Base-by-base conservation (phyloP, 2,113 vertebrate genomes). In the Hippocampus zosterae region DNA sequence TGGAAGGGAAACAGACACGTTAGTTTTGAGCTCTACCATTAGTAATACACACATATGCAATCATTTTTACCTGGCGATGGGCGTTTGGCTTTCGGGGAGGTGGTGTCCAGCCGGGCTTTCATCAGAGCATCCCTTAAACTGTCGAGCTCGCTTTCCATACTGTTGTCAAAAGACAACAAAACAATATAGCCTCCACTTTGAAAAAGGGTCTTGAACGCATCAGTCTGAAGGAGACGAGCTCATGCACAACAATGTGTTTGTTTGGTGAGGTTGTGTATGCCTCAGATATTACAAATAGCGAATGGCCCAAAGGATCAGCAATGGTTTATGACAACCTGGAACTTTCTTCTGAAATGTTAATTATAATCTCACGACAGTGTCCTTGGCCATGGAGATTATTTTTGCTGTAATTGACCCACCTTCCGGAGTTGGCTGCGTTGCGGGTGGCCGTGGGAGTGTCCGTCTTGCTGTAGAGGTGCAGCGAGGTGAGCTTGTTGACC, bases 91-190 rank as follows among this genome's bases (percentile, higher is more conserved):
- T 93, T 93, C 44, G 88, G 69, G 2, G 90, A 55, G 0, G 89
- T 73, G 0, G 88, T 83, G 42, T 96, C 95, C 76, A 99, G 85
- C 56, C 90, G 93, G 18, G 94, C 92, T 90, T 98, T 96, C 74
- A 95, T 79, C 72, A 98, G 85, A 2, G 93, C 90, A 0, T 90
- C 92, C 67, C 92, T 93, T 63, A 99, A 90, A 80, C 88, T 93
- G 85, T 98, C 95, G 16, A 99, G 88, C 72, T 98, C 95, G 33
- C 83, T 93, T 86, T 98, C 95, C 85, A 96, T 90, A 84, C 96
- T 98, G 70, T 50, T 2, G 62, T 21, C 13, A n/a, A 80, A 73
- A 71, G 16, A 57, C 2, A 59, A 59, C 13, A 59, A 59, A 29
- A 87, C 1, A 44, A 73, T 21, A 67, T n/a, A 69, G 40, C 16